These are phyloP conservation scores for Pterocles gutturalis DNA, from an alignment of 2,113 vertebrate genomes.

Conservation along the genomic window DNA sequence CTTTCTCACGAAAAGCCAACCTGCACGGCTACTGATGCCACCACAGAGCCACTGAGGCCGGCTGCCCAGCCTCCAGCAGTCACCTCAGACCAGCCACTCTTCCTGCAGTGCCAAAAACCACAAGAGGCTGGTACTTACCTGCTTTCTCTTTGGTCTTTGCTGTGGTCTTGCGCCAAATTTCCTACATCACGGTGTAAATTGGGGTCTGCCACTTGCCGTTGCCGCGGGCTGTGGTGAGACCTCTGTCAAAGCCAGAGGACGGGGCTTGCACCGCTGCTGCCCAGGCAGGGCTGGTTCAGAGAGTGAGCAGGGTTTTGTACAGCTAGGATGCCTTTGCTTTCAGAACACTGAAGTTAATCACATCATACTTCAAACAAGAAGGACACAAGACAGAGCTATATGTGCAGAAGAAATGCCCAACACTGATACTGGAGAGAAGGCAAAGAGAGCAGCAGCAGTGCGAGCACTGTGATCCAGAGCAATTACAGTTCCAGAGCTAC, in stretches of 20 bases:
- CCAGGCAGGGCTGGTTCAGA: background rate
- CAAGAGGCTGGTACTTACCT: background rate
- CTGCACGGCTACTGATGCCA: background rate
- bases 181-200: background rate
- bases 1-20: background rate
- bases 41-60: background rate
- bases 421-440: background rate
- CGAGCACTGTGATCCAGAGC: fast-evolving
- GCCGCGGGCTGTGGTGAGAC: background rate
- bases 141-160: background rate
- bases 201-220: fast-evolving
- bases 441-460: background rate
- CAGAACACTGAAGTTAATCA: background rate
- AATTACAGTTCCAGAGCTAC: background rate
- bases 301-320: background rate
- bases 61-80: background rate
- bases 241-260: background rate
- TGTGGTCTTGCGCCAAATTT: background rate
- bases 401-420: background rate
- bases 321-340: background rate
- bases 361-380: background rate
- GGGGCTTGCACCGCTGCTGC: background rate
- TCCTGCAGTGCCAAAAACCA: background rate
- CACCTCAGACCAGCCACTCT: background rate
- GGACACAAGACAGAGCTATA: background rate